Conservation (phyloP, 2,113 vertebrate species). For the Pholis gunnellus region DNA sequence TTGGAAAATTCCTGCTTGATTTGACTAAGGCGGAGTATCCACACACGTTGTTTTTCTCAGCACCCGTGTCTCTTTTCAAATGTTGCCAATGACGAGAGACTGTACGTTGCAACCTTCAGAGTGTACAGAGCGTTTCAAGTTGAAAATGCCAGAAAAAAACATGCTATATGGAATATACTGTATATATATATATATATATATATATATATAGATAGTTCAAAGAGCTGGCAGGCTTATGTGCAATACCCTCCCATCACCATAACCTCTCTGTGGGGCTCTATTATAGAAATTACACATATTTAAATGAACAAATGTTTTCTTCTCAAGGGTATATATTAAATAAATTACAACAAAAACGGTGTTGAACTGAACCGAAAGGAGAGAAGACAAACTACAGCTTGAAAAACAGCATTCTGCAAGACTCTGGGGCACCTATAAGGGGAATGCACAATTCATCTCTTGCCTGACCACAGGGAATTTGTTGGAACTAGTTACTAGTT, state of each 20-base stretch:
- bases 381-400: background rate
- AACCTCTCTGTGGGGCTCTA: background rate
- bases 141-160: background rate
- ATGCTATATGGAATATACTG: background rate
- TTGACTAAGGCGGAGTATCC: background rate
- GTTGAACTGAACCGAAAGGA: background rate
- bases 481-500: background rate
- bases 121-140: background rate
- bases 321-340: background rate
- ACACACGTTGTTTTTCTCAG: too few relatives aligned
- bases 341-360: background rate
- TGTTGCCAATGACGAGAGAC: too few relatives aligned
- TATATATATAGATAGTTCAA: background rate
- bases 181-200: too few relatives aligned
- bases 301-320: background rate
- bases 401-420: background rate
- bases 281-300: background rate
- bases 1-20: background rate
- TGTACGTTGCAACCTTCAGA: too few relatives aligned
- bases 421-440: background rate
- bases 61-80: too few relatives aligned
- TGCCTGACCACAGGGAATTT: background rate
- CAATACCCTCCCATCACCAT: background rate
- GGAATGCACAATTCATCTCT: background rate
- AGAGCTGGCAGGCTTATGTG: background rate